Evolutionary conservation across 2,113 vertebrate genomes (phyloP).

Genomic region (Ranitomeya variabilis): DNA sequence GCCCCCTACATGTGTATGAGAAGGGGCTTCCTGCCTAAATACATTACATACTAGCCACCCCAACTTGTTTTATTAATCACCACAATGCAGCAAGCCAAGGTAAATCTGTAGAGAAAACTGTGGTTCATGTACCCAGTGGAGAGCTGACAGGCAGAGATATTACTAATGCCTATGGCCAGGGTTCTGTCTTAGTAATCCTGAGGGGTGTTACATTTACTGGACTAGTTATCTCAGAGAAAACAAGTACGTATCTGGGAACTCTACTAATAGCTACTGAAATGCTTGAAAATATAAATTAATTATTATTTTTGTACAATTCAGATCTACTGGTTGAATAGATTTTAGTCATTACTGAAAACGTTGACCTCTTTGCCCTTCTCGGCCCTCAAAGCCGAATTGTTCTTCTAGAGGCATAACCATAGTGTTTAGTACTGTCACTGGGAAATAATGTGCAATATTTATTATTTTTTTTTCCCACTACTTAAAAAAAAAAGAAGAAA

Average conservation of each 20-base stretch:
- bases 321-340: background rate
- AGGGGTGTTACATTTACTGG: slow-evolving; percentile 54
- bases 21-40: background rate
- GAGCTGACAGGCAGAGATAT: slow-evolving; percentile 7
- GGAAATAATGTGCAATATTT: slow-evolving; percentile 88
- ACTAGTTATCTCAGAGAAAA: slow-evolving; percentile 59
- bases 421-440: slow-evolving; percentile 58
- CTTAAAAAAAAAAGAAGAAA: slow-evolving; percentile 74
- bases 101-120: background rate
- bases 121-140: background rate
- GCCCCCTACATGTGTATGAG: slow-evolving; percentile 86
- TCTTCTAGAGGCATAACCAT: slow-evolving; percentile 11
- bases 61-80: slow-evolving; percentile 34
- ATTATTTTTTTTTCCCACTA: slow-evolving; percentile 70
- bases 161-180: slow-evolving; percentile 56
- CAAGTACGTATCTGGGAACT: slow-evolving; percentile 57
- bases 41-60: slow-evolving; percentile 50
- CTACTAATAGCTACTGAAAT: slow-evolving; percentile 28
- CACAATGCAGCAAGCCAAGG: slow-evolving; percentile 30
- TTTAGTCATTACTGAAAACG: background rate
- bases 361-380: slow-evolving; percentile 21
- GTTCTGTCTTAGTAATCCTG: slow-evolving; percentile 2
- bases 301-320: slow-evolving; percentile 16
- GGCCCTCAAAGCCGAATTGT: background rate
- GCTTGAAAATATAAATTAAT: slow-evolving; percentile 8